Conservation (phyloP, 2,888 invertebrate species). For the Atrina japonica region DNA sequence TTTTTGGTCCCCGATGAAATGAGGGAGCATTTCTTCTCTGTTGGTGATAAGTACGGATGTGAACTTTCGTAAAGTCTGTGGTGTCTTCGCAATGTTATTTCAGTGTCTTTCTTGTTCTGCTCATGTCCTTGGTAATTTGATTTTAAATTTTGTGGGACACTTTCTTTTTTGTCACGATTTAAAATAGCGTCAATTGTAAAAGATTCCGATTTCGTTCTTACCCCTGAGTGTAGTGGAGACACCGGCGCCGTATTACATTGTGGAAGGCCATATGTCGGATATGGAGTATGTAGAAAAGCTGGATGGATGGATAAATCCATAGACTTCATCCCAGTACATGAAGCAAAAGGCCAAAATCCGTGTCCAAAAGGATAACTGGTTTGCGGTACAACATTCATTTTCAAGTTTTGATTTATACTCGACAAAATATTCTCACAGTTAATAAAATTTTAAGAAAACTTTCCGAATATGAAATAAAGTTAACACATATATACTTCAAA, state of each 20-base stretch:
- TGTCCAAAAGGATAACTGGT: constrained; percentile 32
- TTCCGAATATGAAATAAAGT: too few species aligned
- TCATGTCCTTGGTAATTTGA: constrained; percentile 34
- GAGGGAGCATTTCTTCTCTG: constrained; percentile 19
- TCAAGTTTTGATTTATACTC: neutral
- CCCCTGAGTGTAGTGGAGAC: constrained; percentile 19
- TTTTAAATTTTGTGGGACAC: constrained; percentile 11
- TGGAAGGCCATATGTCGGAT: constrained; percentile 47
- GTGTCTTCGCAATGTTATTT: constrained; percentile 51
- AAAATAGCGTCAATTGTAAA: constrained; percentile 73
- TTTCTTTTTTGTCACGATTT: constrained; percentile 53
- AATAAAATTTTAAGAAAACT: too few species aligned
- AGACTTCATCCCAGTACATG: constrained; percentile 43
- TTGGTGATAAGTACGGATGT: constrained; percentile 57
- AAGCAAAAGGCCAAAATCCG: constrained; percentile 42
- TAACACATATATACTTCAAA: too few species aligned
- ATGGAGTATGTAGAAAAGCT: constrained; percentile 62
- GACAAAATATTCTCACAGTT: too few species aligned
- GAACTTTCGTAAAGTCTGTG: constrained; percentile 60
- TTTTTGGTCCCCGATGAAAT: too few species aligned
- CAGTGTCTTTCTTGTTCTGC: constrained; percentile 48
- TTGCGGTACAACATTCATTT: constrained; percentile 26
- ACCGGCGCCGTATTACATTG: constrained; percentile 3
- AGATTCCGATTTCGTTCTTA: constrained; percentile 54
- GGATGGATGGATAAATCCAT: constrained; percentile 67